Percentiles rank a stretch among this genome's conserved stretches.
Evolutionary conservation across 64 coral and sea anemone genomes (phyloP).

Genomic region (Montipora capricornis): DNA sequence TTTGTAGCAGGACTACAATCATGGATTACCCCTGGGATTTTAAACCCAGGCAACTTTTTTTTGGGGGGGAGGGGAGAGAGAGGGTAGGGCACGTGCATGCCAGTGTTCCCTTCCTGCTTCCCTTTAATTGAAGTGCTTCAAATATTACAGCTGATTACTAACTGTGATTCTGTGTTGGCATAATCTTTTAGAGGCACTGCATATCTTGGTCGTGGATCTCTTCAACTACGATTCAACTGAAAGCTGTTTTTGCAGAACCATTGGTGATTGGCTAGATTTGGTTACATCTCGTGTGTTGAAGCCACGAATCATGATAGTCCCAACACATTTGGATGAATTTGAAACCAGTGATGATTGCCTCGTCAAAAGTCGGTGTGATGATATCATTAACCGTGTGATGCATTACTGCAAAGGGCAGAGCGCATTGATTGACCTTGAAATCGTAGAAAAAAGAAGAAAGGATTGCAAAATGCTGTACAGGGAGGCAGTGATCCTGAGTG

Average conservation of each 20-base stretch:
- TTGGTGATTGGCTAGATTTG: constrained; percentile 90
- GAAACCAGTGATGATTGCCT: neutral
- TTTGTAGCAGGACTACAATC: too few relatives aligned
- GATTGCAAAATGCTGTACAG: neutral
- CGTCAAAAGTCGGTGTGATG: constrained; percentile 64
- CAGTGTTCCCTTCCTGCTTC: too few relatives aligned
- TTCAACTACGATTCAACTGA: constrained; percentile 59
- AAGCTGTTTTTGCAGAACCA: constrained; percentile 70
- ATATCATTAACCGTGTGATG: constrained; percentile 69
- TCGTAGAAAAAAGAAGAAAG: constrained; percentile 49
- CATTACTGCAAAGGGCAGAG: constrained; percentile 37
- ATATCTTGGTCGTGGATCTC: constrained; percentile 87
- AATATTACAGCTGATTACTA: too few relatives aligned
- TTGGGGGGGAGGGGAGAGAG: too few relatives aligned
- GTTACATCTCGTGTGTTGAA: constrained; percentile 73
- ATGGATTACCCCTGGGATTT: too few relatives aligned
- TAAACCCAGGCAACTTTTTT: too few relatives aligned
- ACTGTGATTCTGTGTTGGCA: too few relatives aligned
- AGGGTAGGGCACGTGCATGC: too few relatives aligned
- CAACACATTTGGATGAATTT: constrained; percentile 85
- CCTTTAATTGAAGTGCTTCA: too few relatives aligned
- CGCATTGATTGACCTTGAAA: constrained; percentile 64
- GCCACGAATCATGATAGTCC: constrained; percentile 84
- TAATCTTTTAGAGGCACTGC: constrained; percentile 65
- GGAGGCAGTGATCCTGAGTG: constrained; percentile 30